A percentile compares a stretch with the other conserved stretches of the same genome.
Conservation (phyloP, 1,140 invertebrate genomes). For the Telenomus remus region DNA sequence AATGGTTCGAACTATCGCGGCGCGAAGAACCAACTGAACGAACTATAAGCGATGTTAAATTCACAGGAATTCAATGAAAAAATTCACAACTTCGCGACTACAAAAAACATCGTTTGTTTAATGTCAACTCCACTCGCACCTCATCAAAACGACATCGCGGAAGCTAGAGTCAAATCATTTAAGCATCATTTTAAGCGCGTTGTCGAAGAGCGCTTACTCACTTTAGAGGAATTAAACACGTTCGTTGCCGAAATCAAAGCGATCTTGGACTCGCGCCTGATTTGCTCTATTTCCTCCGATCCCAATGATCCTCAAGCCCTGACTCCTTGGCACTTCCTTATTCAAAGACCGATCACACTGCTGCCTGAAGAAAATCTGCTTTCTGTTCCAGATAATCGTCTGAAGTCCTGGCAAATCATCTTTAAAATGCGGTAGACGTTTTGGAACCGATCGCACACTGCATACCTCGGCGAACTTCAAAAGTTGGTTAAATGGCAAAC, state of each 20-base stretch:
- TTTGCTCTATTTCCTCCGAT: constrained; percentile 48
- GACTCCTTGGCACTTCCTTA: constrained; percentile 40
- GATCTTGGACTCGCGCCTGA: constrained; percentile 58
- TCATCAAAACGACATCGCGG: constrained; percentile 57
- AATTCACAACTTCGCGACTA: neutral
- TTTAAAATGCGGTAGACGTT: no score
- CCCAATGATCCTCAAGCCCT: constrained; percentile 37
- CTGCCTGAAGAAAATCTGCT: constrained; percentile 4
- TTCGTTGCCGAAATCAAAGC: constrained; percentile 40
- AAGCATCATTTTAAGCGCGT: constrained; percentile 13
- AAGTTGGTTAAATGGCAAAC: no score
- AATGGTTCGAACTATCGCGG: constrained; percentile 67
- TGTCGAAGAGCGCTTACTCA: constrained; percentile 25
- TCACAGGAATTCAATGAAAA: neutral
- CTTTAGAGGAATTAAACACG: constrained; percentile 5
- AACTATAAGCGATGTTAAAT: constrained; percentile 31
- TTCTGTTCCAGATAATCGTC: neutral
- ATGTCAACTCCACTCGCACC: constrained; percentile 64
- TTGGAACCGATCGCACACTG: no score
- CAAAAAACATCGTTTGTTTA: constrained; percentile 50
- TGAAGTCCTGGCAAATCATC: constrained; percentile 9
- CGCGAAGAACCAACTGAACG: constrained; percentile 48
- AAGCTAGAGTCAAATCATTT: constrained; percentile 20
- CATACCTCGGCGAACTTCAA: no score
- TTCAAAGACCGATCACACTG: constrained; percentile 18